These are phyloP conservation scores for Bombus pyrosoma DNA, from an alignment of 1,140 invertebrate genomes.

Conservation along the genomic window DNA sequence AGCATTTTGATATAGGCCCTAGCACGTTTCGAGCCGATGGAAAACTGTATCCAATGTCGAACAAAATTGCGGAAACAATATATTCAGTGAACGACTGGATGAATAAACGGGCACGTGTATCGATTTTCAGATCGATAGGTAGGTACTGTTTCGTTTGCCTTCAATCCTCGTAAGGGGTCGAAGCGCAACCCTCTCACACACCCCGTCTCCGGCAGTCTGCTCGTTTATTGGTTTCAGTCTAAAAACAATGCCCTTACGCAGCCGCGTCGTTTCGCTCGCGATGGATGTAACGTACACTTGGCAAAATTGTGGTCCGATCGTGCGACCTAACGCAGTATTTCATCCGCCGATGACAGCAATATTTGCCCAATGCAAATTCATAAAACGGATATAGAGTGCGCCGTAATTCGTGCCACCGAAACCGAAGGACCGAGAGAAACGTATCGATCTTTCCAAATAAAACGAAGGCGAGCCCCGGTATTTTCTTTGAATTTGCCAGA, in stretches of 20 bases:
- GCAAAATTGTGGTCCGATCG: constrained; percentile 58
- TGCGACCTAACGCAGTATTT: constrained; percentile 51
- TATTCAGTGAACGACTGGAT: constrained; percentile 69
- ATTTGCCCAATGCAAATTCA: constrained; percentile 54
- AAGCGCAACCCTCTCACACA: constrained; percentile 20
- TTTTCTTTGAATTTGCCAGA: constrained; percentile 6
- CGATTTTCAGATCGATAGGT: constrained; percentile 67
- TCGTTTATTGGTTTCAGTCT: constrained; percentile 75
- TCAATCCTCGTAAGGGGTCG: constrained; percentile 53
- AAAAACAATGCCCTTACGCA: constrained; percentile 75
- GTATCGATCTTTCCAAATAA: background rate
- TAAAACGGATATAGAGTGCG: constrained; percentile 5
- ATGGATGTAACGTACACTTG: constrained; percentile 56
- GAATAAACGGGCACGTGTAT: constrained; percentile 67
- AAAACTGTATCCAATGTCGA: constrained; percentile 67
- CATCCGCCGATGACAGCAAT: constrained; percentile 51
- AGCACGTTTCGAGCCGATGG: constrained; percentile 51
- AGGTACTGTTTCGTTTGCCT: constrained; percentile 63
- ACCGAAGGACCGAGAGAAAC: background rate
- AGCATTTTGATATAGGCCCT: constrained; percentile 62
- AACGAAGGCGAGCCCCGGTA: background rate
- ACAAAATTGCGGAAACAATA: constrained; percentile 73
- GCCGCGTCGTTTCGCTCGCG: constrained; percentile 45
- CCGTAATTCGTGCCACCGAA: background rate
- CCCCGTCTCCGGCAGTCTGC: background rate